phyloP scores from a whole-genome alignment of 2,797 vertebrate species.

The Lagothrix lagotricha region DNA sequence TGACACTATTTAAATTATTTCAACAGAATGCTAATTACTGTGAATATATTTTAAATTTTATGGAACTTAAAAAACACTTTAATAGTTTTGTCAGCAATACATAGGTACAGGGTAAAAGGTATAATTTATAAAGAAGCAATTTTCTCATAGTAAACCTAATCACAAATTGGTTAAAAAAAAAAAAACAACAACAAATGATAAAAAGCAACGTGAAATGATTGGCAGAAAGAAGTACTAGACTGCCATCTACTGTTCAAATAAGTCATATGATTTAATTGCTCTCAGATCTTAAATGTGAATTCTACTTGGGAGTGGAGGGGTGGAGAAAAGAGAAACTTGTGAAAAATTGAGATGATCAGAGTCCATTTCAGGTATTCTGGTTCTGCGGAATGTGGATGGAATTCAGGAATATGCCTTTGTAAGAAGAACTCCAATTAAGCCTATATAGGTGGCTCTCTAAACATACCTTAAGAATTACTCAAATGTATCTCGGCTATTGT shows the following conservation, averaged over 20 bases:
- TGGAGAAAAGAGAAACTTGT: not conserved
- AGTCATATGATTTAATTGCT: not conserved
- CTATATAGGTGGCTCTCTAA: not conserved
- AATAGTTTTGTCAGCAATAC: not conserved
- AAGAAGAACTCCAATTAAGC: not conserved
- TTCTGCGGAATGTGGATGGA: not conserved
- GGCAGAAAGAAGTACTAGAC: not conserved
- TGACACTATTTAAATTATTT: not conserved
- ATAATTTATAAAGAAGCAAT: not conserved
- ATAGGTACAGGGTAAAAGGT: not conserved
- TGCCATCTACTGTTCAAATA: slow-evolving; percentile 57
- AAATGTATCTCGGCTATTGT: not conserved
- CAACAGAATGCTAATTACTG: not conserved
- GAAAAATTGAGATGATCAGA: not conserved
- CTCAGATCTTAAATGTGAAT: not conserved
- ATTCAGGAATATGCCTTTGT: not conserved
- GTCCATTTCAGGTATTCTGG: not conserved
- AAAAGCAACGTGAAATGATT: not conserved
- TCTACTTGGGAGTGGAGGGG: not conserved
- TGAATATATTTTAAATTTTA: not conserved
- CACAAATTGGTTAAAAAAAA: not conserved
- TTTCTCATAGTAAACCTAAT: not conserved
- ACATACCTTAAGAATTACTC: not conserved
- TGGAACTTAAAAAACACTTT: not conserved
- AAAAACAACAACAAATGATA: not conserved